Base-by-base conservation (phyloP, 2,113 vertebrate species). In the Nothoprocta perdicaria region DNA sequence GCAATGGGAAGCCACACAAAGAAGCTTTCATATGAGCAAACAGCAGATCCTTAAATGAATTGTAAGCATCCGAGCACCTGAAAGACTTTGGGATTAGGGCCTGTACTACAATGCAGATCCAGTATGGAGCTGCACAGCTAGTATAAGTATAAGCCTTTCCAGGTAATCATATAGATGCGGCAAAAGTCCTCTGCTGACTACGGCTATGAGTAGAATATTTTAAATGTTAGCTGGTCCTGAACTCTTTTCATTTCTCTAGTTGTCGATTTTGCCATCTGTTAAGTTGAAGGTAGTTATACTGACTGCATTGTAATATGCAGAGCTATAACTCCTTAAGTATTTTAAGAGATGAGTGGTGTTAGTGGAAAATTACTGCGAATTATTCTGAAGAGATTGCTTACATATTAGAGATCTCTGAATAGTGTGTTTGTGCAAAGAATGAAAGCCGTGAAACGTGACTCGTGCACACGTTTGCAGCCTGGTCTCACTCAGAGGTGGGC, bases 1-100 rank as follows among this genome's bases (percentile, higher is more conserved):
- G 53, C 76, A 93, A 74, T 92, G 92, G 46, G 73, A 80, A 84
- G n/a, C 43, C 66, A 41, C 53, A 76, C 66, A 73, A 87, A 65
- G 85, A 62, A 68, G n/a, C 26, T 90, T 85, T 91, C 9, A 24
- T 40, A 19, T 61, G 75, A 88, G n/a, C 66, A 90, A 81, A 62
- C n/a, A 80, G 33, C 35, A 29, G 29, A 73, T 94, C 0, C 0
- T 86, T 94, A 90, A 75, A 88, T 84, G 68, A 73, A 74, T 22
- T 18, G 23, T 65, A 14, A 52, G 26, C 0, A 0, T 75, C 61
- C 57, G 19, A 67, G 15, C 31, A 62, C 17, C 43, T 78, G 33
- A 88, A 86, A 88, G 33, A 26, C 84, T 86, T 89, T 83, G 23
- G 3, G 3, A 31, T 67, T 16, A 21, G 40, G 62, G 29, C 84